Evolutionary conservation across 23 tunicate genomes (phyloP).

Genomic region (Clavelina lepadiformis): DNA sequence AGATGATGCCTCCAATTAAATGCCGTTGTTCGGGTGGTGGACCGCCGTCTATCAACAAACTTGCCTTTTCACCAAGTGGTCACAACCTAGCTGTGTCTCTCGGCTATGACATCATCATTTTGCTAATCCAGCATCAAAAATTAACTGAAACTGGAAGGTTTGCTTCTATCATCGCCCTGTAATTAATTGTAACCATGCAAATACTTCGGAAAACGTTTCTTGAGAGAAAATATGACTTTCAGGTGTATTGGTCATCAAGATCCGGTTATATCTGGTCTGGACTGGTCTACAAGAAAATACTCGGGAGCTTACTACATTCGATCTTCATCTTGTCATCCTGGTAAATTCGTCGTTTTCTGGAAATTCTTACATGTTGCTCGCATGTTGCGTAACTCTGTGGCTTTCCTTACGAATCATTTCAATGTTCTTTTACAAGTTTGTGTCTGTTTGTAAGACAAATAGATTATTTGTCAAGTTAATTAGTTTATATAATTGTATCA

Average conservation of each 20-base stretch:
- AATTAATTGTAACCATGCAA: no score
- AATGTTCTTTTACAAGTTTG: no score
- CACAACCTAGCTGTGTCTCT: constrained; percentile 43
- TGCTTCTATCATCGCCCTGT: not conserved
- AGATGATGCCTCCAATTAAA: constrained; percentile 22
- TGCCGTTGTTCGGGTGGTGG: constrained; percentile 31
- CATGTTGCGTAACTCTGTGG: no score
- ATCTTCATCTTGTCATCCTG: constrained; percentile 17
- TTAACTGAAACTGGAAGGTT: constrained; percentile 56
- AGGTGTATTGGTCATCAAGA: constrained; percentile 46
- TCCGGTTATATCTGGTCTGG: not conserved
- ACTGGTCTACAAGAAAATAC: constrained; percentile 35
- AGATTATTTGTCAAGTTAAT: no score
- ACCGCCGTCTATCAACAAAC: constrained; percentile 1
- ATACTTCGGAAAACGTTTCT: not conserved
- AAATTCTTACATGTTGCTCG: no score
- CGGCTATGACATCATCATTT: constrained; percentile 46
- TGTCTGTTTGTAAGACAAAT: no score
- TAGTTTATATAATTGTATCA: no score
- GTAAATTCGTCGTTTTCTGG: no score
- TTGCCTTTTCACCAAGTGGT: constrained; percentile 61
- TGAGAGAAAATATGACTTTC: not conserved
- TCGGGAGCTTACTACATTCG: constrained; percentile 11
- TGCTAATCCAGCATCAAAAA: constrained; percentile 3
- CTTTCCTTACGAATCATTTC: no score